Conservation (phyloP, 2,888 invertebrate species). For the Melikaiella ostensackeni region DNA sequence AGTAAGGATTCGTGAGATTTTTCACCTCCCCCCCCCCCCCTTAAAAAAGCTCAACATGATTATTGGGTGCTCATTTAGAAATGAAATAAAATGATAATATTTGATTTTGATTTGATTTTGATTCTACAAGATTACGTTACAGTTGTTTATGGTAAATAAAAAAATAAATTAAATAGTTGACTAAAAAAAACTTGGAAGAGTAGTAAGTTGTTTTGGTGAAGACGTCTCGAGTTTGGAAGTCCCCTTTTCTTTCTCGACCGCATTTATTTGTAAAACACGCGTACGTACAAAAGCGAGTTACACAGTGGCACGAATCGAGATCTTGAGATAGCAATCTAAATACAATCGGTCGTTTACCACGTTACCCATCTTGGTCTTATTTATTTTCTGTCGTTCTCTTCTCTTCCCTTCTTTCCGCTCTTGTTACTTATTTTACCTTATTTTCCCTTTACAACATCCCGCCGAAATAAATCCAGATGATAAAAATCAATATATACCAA, state of each 20-base stretch:
- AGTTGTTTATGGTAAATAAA: background rate
- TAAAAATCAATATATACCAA: conserved; percentile 31
- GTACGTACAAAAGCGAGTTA: conserved; percentile 36
- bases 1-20: no score
- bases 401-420: conserved; percentile 12
- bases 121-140: no score
- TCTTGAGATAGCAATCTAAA: conserved; percentile 51
- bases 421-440: conserved; percentile 21
- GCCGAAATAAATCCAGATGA: conserved; percentile 30
- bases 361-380: conserved; percentile 46
- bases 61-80: no score
- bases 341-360: conserved; percentile 60
- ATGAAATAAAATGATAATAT: no score
- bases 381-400: conserved; percentile 30
- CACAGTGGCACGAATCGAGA: conserved; percentile 24
- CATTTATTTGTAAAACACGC: conserved; percentile 37
- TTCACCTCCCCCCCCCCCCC: no score
- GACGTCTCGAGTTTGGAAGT: conserved; percentile 11
- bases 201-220: conserved; percentile 34
- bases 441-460: conserved; percentile 17
- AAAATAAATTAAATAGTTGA: background rate
- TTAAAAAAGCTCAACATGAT: no score
- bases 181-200: background rate
- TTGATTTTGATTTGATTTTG: no score
- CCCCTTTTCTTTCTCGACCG: conserved; percentile 12